These are phyloP conservation scores for Phyllotis vaccarum DNA, from an alignment of 2,797 vertebrate species.

Conservation along the genomic window DNA sequence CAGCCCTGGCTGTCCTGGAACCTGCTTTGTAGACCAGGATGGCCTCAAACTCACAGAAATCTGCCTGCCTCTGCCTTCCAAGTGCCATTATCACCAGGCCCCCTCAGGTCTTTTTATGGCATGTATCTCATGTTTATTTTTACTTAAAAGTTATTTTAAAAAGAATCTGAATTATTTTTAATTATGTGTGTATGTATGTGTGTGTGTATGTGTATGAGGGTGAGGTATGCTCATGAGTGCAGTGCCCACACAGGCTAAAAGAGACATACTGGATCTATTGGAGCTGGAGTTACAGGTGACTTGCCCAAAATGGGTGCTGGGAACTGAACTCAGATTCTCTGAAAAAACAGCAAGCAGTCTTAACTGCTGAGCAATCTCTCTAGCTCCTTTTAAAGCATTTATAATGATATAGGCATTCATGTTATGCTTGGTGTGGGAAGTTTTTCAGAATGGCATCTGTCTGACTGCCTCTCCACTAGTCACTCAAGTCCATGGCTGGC, in stretches of 20 bases:
- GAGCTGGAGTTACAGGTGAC: neutral
- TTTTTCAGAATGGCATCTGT: neutral
- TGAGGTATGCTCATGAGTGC: no score
- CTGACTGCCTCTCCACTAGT: neutral
- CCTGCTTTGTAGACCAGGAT: neutral
- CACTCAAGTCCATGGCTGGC: neutral
- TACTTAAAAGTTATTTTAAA: conserved; percentile 16
- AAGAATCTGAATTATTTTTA: neutral
- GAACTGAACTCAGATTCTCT: neutral
- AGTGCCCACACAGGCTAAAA: neutral
- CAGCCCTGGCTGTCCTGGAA: neutral
- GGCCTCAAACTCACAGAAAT: neutral
- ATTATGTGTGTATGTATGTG: neutral
- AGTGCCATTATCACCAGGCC: neutral
- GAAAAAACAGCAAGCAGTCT: neutral
- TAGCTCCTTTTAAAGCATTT: conserved; percentile 22
- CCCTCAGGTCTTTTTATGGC: neutral
- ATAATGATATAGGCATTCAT: conserved; percentile 35
- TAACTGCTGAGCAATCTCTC: neutral
- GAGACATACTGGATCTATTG: neutral
- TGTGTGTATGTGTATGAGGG: neutral
- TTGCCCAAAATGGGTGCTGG: neutral
- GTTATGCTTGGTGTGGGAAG: neutral
- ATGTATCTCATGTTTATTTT: conserved; percentile 30
- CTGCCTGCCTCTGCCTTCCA: neutral